Evolutionary conservation across 1,140 invertebrate species (phyloP).

Genomic region (Solen grandis): DNA sequence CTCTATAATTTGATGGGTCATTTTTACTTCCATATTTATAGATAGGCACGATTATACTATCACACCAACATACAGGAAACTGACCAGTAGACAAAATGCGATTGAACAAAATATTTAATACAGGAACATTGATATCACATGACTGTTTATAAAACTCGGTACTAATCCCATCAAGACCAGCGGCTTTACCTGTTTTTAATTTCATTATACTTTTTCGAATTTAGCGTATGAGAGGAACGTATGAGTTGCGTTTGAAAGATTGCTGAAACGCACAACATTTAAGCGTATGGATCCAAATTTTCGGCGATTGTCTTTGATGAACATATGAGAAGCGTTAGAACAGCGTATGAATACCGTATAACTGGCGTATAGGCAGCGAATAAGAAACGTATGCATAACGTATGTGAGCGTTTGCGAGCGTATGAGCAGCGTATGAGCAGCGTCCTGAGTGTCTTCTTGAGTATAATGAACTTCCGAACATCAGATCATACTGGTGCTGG

Average conservation of each 20-base stretch:
- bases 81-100: no score
- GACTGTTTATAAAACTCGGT: no score
- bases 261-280: neutral
- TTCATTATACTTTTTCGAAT: no score
- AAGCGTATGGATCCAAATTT: neutral
- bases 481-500: neutral
- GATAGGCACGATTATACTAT: no score
- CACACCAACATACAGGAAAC: no score
- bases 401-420: neutral
- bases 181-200: no score
- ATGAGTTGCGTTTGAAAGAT: neutral
- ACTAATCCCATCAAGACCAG: no score
- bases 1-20: no score
- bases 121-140: no score
- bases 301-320: neutral
- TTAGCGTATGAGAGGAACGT: neutral
- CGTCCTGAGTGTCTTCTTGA: neutral
- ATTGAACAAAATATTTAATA: no score
- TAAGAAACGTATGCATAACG: neutral
- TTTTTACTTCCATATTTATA: no score
- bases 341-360: neutral
- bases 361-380: neutral
- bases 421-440: neutral
- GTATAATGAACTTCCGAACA: neutral
- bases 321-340: neutral